phyloP scores from a whole-genome alignment of 2,888 invertebrate genomes.

The Agonopterix arenella region DNA sequence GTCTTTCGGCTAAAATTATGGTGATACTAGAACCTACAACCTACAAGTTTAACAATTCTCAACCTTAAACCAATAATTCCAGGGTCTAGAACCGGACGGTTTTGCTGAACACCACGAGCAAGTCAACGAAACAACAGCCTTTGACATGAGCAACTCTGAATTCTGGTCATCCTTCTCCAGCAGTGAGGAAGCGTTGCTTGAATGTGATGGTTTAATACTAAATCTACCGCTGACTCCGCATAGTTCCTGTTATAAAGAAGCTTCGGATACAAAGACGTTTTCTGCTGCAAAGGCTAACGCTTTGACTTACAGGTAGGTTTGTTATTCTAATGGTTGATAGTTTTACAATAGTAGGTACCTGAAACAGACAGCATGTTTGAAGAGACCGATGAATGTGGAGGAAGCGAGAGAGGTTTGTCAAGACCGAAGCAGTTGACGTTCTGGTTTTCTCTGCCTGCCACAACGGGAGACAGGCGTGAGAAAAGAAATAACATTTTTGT shows the following conservation, averaged over 20 bases:
- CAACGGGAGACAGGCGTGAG: too few relatives aligned
- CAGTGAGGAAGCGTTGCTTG: slow-evolving; percentile 85
- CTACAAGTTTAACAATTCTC: too few relatives aligned
- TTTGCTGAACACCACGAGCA: slow-evolving; percentile 79
- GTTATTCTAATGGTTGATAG: not conserved
- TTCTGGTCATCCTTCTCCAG: slow-evolving; percentile 90
- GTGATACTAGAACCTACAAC: too few relatives aligned
- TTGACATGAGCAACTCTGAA: slow-evolving; percentile 86
- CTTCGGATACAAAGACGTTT: slow-evolving; percentile 56
- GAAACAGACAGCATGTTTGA: not conserved
- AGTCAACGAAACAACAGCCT: slow-evolving; percentile 79
- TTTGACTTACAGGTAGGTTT: slow-evolving; percentile 80
- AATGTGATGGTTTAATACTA: slow-evolving; percentile 84
- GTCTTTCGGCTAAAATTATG: too few relatives aligned
- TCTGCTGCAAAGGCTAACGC: slow-evolving; percentile 77
- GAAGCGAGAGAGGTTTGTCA: not conserved
- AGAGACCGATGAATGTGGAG: not conserved
- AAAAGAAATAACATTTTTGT: too few relatives aligned
- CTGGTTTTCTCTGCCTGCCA: too few relatives aligned
- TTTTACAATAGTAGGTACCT: not conserved
- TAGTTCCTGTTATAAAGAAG: slow-evolving; percentile 60
- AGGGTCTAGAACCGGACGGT: slow-evolving; percentile 79
- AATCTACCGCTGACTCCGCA: slow-evolving; percentile 84
- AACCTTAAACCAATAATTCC: slow-evolving; percentile 6
- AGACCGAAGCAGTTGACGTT: too few relatives aligned